Evolutionary conservation across 2,113 vertebrate genomes (phyloP), one percentile per base, ranked within the genome.

Genomic region (Halichoeres trimaculatus): DNA sequence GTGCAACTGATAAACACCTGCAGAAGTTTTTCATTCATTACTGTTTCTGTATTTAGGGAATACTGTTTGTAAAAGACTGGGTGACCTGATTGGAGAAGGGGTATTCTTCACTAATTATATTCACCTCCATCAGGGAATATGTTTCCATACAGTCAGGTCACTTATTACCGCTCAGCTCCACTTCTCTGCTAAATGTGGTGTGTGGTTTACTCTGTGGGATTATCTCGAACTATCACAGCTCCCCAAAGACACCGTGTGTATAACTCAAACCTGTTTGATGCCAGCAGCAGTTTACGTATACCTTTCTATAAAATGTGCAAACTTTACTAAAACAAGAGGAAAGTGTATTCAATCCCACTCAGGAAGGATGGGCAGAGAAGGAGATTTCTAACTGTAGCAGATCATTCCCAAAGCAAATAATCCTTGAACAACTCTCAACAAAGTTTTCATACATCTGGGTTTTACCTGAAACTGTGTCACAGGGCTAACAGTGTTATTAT

Each of bases 81-180:
- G 51, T 70, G 86, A 79, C 88, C 91, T 88, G 81, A 79, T 90
- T 90, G 54, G 6, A 30, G n/a, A 45, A 66, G 78, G 80, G 70
- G 63, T 78, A 73, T 87, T 88, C 82, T 85, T 74, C 68, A 62
- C 90, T 90, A 91, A 91, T 92, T 89, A 81, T 83, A 61, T 67
- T 74, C 60, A 43, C 0, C 43, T 16, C 66, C 85, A 58, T 70
- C 0, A 8, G 83, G 81, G 88, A 78, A 76, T 70, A 69, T 71
- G n/a, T 84, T 85, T 87, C 82, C 74, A 85, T 80, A 83, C 76
- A 75, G 76, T 76, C 54, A 87, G 89, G 89, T 90, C 86, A 78
- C 73, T 78, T 76, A 79, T 79, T 82, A 76, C 63, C 26, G 80
- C 51, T 64, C 26, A 90, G 88, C 43, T 90, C 84, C 36, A 88